Percentiles rank a stretch among this genome's conserved stretches.
Evolutionary conservation across 2,113 vertebrate species (phyloP).

Genomic region (Sinocyclocheilus grahami): DNA sequence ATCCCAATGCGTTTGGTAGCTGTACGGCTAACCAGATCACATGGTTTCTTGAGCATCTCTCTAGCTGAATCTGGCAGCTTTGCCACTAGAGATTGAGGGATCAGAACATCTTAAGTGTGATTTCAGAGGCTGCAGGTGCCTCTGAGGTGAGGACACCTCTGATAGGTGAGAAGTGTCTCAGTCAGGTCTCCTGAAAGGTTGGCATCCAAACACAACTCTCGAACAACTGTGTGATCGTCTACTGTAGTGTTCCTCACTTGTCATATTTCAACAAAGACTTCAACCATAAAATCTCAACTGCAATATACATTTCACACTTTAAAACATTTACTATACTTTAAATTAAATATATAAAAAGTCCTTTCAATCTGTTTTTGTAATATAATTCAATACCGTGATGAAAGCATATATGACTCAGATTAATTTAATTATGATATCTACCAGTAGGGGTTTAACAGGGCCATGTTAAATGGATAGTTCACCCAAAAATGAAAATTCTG

Average conservation of each 20-base stretch:
- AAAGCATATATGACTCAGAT: no score
- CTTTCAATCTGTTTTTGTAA: no score
- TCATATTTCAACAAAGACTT: no score
- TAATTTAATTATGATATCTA: no score
- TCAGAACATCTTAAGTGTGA: constrained; percentile 75
- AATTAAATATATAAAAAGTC: no score
- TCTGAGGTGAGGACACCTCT: not conserved
- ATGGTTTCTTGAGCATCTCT: not conserved
- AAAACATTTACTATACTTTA: no score
- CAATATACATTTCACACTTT: no score
- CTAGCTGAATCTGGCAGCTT: constrained; percentile 61
- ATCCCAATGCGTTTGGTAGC: not conserved
- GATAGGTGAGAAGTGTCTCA: not conserved
- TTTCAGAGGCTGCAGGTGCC: not conserved
- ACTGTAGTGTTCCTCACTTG: not conserved
- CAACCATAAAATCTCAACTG: no score
- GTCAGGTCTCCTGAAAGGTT: constrained; percentile 4
- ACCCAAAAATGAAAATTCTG: no score
- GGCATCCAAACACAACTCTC: not conserved
- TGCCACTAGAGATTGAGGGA: constrained; percentile 68
- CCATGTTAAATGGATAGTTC: no score
- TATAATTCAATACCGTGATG: no score
- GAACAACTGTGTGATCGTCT: not conserved
- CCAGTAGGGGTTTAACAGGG: no score
- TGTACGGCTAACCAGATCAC: constrained; percentile 1